Percentiles rank a stretch among this genome's conserved stretches.
phyloP scores from a whole-genome alignment of 1,140 invertebrate genomes.

The Ips typographus region DNA sequence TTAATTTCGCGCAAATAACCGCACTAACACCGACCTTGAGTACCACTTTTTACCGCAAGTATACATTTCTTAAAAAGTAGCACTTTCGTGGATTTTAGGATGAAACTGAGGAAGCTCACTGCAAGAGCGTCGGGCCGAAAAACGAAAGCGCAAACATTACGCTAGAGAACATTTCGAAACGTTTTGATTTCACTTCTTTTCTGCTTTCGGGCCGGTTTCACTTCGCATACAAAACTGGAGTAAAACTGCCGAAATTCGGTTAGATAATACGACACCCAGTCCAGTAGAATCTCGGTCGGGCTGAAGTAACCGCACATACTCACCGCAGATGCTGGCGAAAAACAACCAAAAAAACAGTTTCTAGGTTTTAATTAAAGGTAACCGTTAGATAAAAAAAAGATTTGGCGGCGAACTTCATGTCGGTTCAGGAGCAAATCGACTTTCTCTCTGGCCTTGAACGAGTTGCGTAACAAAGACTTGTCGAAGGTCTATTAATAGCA shows the following conservation, averaged over 20 bases:
- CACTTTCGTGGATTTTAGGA: too few relatives aligned
- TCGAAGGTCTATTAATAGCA: slow-evolving; percentile 30
- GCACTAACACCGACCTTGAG: slow-evolving; percentile 34
- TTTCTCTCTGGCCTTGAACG: slow-evolving; percentile 36
- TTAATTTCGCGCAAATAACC: slow-evolving; percentile 26
- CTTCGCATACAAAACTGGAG: slow-evolving; percentile 20
- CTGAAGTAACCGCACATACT: too few relatives aligned
- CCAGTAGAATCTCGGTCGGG: too few relatives aligned
- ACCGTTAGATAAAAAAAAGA: background rate
- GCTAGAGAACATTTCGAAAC: slow-evolving; percentile 14
- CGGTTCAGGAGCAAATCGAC: slow-evolving; percentile 23
- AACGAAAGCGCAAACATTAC: slow-evolving; percentile 15
- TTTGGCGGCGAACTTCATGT: slow-evolving; percentile 12
- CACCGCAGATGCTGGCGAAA: background rate
- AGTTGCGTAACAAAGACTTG: slow-evolving; percentile 36
- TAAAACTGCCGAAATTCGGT: slow-evolving; percentile 18
- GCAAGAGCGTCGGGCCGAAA: background rate
- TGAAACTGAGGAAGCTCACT: too few relatives aligned
- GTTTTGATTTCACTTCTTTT: slow-evolving; percentile 22
- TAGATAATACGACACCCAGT: background rate
- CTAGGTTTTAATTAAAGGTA: too few relatives aligned
- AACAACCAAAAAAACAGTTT: background rate
- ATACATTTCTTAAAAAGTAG: too few relatives aligned
- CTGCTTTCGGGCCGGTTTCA: slow-evolving; percentile 14
- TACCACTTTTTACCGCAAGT: background rate